Evolutionary conservation across 2,797 vertebrate species (phyloP).

Genomic region (Acridotheres tristis): DNA sequence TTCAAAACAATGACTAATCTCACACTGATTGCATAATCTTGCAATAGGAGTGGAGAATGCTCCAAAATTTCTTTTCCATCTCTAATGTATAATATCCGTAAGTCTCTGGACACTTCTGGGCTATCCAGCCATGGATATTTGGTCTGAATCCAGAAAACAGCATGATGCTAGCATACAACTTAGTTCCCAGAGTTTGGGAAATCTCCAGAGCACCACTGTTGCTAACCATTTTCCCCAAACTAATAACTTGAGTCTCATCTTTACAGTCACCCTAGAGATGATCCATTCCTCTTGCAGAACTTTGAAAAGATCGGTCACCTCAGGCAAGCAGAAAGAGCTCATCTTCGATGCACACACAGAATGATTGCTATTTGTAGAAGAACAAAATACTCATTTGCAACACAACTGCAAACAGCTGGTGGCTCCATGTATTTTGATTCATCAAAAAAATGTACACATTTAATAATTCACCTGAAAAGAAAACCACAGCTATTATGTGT

Average conservation of each 20-base stretch:
- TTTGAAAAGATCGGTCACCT: not conserved
- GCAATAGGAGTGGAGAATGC: not conserved
- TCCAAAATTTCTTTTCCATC: not conserved
- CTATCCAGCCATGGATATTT: not conserved
- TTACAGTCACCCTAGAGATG: not conserved
- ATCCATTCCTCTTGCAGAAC: not conserved
- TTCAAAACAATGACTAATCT: not conserved
- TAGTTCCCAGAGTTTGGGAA: not conserved
- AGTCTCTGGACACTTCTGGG: not conserved
- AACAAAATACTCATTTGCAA: not conserved
- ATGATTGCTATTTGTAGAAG: not conserved
- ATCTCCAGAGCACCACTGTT: not conserved
- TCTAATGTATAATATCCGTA: not conserved
- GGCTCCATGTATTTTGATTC: not conserved
- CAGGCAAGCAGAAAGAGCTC: not conserved
- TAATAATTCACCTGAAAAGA: not conserved
- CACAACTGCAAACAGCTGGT: not conserved
- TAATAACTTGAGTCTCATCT: not conserved
- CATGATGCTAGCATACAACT: not conserved
- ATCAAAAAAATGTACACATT: not conserved
- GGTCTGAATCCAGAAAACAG: constrained; percentile 6
- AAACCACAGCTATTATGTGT: not conserved
- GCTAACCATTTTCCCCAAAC: not conserved
- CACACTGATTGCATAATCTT: not conserved
- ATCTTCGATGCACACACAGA: not conserved